phyloP scores from a whole-genome alignment of 2,888 invertebrate species.

The Latrodectus elegans region DNA sequence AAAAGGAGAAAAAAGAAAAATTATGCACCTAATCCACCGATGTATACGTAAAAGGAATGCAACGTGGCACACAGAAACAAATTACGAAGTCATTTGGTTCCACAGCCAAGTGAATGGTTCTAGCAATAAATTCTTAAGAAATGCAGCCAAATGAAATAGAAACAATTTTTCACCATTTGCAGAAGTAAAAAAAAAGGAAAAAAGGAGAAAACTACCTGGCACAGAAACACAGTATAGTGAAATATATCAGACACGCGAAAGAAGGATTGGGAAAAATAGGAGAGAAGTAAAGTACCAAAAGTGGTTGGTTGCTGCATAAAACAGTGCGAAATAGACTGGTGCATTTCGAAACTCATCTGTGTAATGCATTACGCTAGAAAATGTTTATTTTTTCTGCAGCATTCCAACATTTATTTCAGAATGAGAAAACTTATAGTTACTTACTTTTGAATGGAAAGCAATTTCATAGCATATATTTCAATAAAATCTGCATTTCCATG shows the following conservation, averaged over 20 bases:
- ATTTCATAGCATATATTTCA: no score
- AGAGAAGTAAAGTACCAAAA: constrained; percentile 31
- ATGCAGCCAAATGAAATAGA: constrained; percentile 66
- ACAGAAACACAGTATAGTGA: constrained; percentile 4
- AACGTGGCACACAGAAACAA: constrained; percentile 47
- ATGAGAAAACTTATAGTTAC: no score
- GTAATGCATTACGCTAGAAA: constrained; percentile 39
- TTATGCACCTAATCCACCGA: no score
- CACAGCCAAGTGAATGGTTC: constrained; percentile 50
- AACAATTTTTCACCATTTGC: constrained; percentile 65
- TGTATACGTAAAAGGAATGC: constrained; percentile 8
- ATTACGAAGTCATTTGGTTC: constrained; percentile 62
- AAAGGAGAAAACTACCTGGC: constrained; percentile 22
- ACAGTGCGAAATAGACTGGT: constrained; percentile 38
- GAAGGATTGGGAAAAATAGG: constrained; percentile 10
- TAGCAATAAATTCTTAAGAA: constrained; percentile 64
- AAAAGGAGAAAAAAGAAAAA: constrained; percentile 1
- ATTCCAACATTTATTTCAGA: background rate
- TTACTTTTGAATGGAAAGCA: no score
- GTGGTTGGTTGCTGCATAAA: constrained; percentile 27
- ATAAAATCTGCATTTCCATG: no score
- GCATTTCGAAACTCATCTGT: constrained; percentile 33
- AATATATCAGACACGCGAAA: constrained; percentile 21
- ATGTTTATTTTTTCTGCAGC: constrained; percentile 11
- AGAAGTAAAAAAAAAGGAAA: constrained; percentile 9